phyloP scores from a whole-genome alignment of 2,888 invertebrate species.

The Napeogenes inachia region DNA sequence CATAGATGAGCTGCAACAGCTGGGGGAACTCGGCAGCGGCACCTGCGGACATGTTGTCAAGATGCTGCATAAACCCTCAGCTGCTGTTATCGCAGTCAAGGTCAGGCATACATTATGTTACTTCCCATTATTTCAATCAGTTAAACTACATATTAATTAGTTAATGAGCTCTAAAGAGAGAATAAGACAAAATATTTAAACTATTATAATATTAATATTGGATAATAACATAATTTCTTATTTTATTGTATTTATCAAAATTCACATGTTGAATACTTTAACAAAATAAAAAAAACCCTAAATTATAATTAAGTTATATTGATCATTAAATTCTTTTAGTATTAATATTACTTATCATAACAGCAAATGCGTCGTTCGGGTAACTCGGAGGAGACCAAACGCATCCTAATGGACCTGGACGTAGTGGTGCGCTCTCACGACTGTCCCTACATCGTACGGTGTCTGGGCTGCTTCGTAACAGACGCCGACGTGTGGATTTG shows the following conservation, averaged over 20 bases:
- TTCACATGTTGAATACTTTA: no score
- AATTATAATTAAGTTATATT: not conserved
- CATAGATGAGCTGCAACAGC: slow-evolving; percentile 88
- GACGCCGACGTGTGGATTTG: slow-evolving; percentile 99
- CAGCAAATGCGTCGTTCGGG: slow-evolving; percentile 98
- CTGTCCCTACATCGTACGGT: slow-evolving; percentile 97
- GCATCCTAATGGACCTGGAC: slow-evolving; percentile 99
- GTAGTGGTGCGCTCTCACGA: slow-evolving; percentile 98
- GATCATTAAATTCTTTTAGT: not conserved
- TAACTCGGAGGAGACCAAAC: slow-evolving; percentile 97
- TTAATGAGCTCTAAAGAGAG: no score
- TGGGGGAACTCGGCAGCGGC: slow-evolving; percentile 94
- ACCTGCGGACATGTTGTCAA: slow-evolving; percentile 99
- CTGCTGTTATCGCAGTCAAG: slow-evolving; percentile 94
- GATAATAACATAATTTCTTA: no score
- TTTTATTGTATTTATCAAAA: no score
- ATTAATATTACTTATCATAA: not conserved
- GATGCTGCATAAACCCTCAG: slow-evolving; percentile 93
- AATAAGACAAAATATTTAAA: no score
- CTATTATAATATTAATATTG: no score
- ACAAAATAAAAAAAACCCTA: no score
- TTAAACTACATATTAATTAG: no score
- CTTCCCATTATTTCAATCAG: no score
- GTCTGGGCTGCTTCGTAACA: slow-evolving; percentile 98
- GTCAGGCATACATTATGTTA: slow-evolving; percentile 56